These are phyloP conservation scores for Drymodes brunneopygia DNA, from an alignment of 2,113 vertebrate genomes.

Conservation along the genomic window DNA sequence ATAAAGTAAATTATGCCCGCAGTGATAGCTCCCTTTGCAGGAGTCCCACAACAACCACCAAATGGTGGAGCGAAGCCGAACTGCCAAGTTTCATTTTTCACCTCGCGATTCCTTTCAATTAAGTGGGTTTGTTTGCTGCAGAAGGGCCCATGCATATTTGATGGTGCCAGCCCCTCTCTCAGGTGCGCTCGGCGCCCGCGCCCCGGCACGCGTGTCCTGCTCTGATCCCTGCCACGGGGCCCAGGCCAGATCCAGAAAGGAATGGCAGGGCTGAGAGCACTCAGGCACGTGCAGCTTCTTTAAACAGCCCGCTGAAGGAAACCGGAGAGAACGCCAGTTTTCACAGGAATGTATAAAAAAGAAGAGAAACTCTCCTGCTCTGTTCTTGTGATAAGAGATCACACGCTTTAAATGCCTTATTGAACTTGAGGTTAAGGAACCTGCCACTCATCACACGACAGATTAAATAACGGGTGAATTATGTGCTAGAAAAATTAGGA, in stretches of 20 bases:
- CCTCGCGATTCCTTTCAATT: conserved; percentile 31
- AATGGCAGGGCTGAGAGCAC: too few species aligned
- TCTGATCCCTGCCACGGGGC: rapidly evolving
- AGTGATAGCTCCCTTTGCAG: neutral
- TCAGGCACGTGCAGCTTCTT: neutral
- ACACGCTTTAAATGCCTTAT: neutral
- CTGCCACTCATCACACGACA: neutral
- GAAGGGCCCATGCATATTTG: neutral
- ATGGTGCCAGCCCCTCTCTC: neutral
- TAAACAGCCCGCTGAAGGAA: neutral
- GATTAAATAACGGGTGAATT: conserved; percentile 37
- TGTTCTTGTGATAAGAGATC: neutral
- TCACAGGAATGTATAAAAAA: neutral
- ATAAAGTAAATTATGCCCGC: conserved; percentile 16
- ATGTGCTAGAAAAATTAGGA: conserved; percentile 26
- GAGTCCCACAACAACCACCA: conserved; percentile 1
- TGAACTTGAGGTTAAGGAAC: conserved; percentile 21
- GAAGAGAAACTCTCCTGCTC: neutral
- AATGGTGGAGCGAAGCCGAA: neutral
- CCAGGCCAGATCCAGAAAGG: neutral
- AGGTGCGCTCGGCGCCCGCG: neutral
- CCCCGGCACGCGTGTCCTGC: neutral
- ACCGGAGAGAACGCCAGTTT: neutral
- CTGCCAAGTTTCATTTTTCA: conserved; percentile 53
- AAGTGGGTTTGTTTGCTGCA: neutral